phyloP scores from a whole-genome alignment of 23 tunicate species.

The Corella eumyota region DNA sequence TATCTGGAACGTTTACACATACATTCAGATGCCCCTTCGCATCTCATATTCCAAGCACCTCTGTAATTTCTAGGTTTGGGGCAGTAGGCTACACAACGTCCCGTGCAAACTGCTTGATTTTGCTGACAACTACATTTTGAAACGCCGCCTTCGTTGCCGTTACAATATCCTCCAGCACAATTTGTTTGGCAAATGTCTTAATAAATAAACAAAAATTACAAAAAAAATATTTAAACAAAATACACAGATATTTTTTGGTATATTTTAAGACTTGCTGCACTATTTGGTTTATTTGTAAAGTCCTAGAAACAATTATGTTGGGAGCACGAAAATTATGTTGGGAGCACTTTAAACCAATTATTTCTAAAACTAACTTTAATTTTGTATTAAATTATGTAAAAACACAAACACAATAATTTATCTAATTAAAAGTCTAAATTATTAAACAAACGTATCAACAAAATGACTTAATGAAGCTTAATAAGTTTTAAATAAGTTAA shows the following conservation, averaged over 20 bases:
- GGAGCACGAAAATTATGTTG: too few relatives aligned
- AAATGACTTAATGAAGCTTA: too few relatives aligned
- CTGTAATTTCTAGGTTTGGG: conserved; percentile 1
- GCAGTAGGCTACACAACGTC: conserved; percentile 2
- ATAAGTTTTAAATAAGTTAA: too few relatives aligned
- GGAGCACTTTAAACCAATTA: too few relatives aligned
- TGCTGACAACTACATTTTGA: not conserved
- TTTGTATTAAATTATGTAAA: too few relatives aligned
- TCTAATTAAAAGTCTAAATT: too few relatives aligned
- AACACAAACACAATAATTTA: too few relatives aligned
- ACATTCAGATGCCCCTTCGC: not conserved
- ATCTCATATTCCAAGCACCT: not conserved
- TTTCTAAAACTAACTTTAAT: too few relatives aligned
- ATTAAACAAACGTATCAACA: too few relatives aligned
- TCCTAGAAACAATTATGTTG: not conserved
- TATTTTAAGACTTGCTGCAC: not conserved
- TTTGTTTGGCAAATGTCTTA: conserved; percentile 1
- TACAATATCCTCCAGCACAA: not conserved
- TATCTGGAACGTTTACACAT: not conserved
- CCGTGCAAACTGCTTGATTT: not conserved
- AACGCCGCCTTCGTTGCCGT: not conserved
- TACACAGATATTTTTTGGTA: not conserved
- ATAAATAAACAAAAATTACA: too few relatives aligned
- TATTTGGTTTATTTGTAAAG: not conserved
- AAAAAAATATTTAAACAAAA: too few relatives aligned